Conservation (phyloP, 2,113 vertebrate genomes). For the Gila orcuttii region DNA sequence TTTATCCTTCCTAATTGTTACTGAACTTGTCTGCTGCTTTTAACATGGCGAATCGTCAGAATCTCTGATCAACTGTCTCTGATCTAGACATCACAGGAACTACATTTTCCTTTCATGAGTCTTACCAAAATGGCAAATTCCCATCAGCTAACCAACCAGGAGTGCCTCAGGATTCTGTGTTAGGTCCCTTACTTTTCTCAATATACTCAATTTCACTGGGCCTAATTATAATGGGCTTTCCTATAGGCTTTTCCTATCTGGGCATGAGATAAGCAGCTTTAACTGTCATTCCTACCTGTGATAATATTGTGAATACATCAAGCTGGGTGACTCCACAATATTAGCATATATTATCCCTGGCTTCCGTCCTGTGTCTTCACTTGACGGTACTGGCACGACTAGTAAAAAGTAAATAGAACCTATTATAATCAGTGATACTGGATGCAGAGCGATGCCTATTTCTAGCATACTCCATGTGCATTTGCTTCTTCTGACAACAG, state of each 20-base stretch:
- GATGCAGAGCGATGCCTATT: too few relatives aligned
- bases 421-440: too few relatives aligned
- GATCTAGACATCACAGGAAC: neutral
- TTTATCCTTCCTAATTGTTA: neutral
- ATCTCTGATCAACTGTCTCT: neutral
- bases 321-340: neutral
- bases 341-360: neutral
- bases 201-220: neutral
- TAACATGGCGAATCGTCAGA: neutral
- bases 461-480: too few relatives aligned
- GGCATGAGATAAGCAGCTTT: neutral
- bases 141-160: neutral
- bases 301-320: neutral
- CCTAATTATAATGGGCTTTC: neutral
- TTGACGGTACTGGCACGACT: too few relatives aligned
- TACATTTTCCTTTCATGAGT: neutral
- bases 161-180: neutral
- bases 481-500: too few relatives aligned
- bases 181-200: neutral
- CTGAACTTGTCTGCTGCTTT: neutral
- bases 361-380: too few relatives aligned
- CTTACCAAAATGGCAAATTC: neutral
- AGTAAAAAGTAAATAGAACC: too few relatives aligned
- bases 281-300: neutral
- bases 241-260: neutral